Percentiles rank a stretch among this genome's conserved stretches.
Conservation (phyloP, 1,140 invertebrate genomes). For the Aphis gossypii region DNA sequence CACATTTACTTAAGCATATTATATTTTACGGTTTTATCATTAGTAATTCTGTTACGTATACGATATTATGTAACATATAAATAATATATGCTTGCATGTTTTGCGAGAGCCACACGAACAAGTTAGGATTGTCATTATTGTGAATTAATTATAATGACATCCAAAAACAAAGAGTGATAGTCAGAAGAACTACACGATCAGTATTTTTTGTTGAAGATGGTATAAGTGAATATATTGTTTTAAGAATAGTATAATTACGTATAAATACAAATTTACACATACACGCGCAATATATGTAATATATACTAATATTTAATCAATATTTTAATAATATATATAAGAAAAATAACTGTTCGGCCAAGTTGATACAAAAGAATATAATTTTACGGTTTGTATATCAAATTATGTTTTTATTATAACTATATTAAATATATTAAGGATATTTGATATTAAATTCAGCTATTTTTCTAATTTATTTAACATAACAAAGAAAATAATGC, state of each 20-base stretch:
- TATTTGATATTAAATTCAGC: background rate
- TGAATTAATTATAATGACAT: background rate
- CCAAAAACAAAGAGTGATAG: background rate
- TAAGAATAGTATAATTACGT: background rate
- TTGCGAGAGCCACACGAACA: background rate
- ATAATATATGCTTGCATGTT: background rate
- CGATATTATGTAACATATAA: background rate
- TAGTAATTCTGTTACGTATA: background rate
- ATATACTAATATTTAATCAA: background rate
- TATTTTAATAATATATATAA: background rate
- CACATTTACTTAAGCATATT: constrained; percentile 1
- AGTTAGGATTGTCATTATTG: background rate
- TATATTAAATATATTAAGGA: background rate
- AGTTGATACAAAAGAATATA: background rate
- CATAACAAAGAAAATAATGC: background rate
- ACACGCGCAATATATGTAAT: background rate
- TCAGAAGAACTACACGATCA: background rate
- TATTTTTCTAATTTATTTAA: background rate
- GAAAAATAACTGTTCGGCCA: background rate
- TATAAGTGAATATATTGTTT: background rate
- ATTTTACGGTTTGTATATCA: background rate
- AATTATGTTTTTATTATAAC: background rate
- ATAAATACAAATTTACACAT: too few species aligned
- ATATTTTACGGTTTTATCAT: constrained; percentile 6
- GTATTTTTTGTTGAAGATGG: background rate